Base-by-base conservation (phyloP, 2,797 vertebrate species). In the Pempheris klunzingeri region DNA sequence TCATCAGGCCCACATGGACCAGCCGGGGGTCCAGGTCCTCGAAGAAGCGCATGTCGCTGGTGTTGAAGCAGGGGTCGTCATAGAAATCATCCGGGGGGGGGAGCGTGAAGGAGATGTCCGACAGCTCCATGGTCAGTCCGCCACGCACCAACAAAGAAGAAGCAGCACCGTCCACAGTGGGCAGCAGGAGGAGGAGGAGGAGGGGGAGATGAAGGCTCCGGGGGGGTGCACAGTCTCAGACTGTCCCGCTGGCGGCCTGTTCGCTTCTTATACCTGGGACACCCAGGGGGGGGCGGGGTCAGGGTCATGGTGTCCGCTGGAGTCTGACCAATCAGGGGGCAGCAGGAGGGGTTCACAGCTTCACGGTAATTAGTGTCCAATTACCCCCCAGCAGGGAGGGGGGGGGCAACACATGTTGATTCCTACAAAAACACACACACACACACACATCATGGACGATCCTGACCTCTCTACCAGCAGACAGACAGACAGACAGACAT, bases 11-110 rank as follows among this genome's bases (percentile, higher is more conserved):
- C 62, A 96, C 96, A 34, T 98, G 97, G 81, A 97, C 97, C 70
- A 99, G 94, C 84, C 98, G 95, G 17, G 97, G 97, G 90, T 99
- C 98, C 92, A 99, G 93, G 92, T 99, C 97, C 91, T 99, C 98
- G 26, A 99, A 99, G 92, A 99, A 99, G 92, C 96, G 97, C 96
- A 99, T 96, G 95, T 99, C 98, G 1, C 95, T 96, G 5, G 97
- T 97, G 90, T 97, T 97, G 91, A 99, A 99, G 91, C 97, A 98
- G 1, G 98, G 96, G 87, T 98, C 98, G 7, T 99, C 98, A 1
- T 99, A 98, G 90, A 99, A 98, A 74, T 99, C 97, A 12, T 99
- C 98, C 0, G 96, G 91, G 0, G 95, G 90, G 0, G 96, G 71
- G 84, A 98, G 96, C 74, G 97, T 96, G 88, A 99, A 97, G 49